Evolutionary conservation across 2,797 vertebrate genomes (phyloP), one percentile per base, ranked within the genome.

Genomic region (Xerus rutilus): DNA sequence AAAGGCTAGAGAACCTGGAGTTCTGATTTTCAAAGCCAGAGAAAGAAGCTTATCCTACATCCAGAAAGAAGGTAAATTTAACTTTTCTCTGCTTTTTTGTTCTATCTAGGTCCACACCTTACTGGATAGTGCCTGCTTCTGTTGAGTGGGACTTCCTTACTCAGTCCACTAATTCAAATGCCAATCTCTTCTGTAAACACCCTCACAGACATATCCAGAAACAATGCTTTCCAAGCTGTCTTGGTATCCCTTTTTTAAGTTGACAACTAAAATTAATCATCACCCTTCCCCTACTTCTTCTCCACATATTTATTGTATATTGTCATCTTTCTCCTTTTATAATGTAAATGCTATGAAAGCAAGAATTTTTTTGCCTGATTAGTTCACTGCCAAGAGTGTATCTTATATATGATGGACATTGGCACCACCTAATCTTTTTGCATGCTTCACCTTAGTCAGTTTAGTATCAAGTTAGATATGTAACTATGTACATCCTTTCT

Each of bases 401-500:
- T 49, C 28, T 86, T 81, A 11, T 28, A 43, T 21, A 49, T 25
- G 7, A 23, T 35, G 18, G 49, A 79, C 69, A 57, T 14, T 52
- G 39, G 43, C n/a, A 84, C 6, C 8, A 54, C 25, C 15, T 70
- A 45, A 17, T 39, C 35, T 17, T 21, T 93, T 67, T 73, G 18
- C 7, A 8, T 47, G 32, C 7, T 35, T 67, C 57, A 62, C 43
- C 17, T 35, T 32, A 5, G 8, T 47, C 65, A 76, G 43, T 89
- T 25, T 81, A 59, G 30, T 59, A 82, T 92, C 74, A 89, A 49
- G 18, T 82, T 69, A 82, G 14, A 57, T 86, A 8, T 76, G 88
- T 74, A 76, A 81, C 92, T 89, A 76, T 14, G 14, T 64, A 54
- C 28, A 86, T 47, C 35, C 35, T 86, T 62, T 89, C 74, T 95